Evolutionary conservation across 2,113 vertebrate genomes (phyloP), one percentile per base, ranked within the genome.

Genomic region (Myiagra hebetior): DNA sequence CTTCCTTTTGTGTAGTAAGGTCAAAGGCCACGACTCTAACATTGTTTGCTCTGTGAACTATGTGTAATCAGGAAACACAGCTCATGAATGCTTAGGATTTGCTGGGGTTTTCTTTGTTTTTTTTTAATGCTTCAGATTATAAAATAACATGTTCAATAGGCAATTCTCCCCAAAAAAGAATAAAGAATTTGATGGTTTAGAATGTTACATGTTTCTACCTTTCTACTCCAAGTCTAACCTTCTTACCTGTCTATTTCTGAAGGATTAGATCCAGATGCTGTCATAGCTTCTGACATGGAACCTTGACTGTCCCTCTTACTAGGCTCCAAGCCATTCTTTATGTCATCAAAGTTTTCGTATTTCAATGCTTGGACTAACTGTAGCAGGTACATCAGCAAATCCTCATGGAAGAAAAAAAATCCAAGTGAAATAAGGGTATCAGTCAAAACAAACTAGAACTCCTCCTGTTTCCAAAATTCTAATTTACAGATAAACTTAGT

Each of bases 361-460:
- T 99, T 99, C 86, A 99, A 81, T 27, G 99, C 99, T 93, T 99
- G 99, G 41, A 99, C 99, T 94, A 99, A 98, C 93, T 99, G 99
- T 22, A 99, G 98, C 28, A 99, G 97, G 96, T 99, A 99, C 99
- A 99, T 99, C 91, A 99, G 97, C 80, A 99, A 98, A 97, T 99
- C 99, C 99, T 99, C 20, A 33, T 13, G 50, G 9, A 94, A 30
- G 22, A 37, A 47, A 44, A 64, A 88, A 78, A 19, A 22, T 9
- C 35, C 59, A 79, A n/a, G 14, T n/a, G 2, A 89, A 39, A 23
- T 27, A 27, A 78, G 3, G 2, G 2, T 3, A 8, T 53, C 22
- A 56, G 19, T 37, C 11, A 75, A 60, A 89, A 30, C 8, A 50
- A 31, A 56, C 5, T 15, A 70, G 2, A 44, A 33, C 13, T 50